Percentiles rank a stretch among this genome's conserved stretches.
These are phyloP conservation scores for Ferdinandea cuprea DNA, from an alignment of 2,888 invertebrate species.

Conservation along the genomic window DNA sequence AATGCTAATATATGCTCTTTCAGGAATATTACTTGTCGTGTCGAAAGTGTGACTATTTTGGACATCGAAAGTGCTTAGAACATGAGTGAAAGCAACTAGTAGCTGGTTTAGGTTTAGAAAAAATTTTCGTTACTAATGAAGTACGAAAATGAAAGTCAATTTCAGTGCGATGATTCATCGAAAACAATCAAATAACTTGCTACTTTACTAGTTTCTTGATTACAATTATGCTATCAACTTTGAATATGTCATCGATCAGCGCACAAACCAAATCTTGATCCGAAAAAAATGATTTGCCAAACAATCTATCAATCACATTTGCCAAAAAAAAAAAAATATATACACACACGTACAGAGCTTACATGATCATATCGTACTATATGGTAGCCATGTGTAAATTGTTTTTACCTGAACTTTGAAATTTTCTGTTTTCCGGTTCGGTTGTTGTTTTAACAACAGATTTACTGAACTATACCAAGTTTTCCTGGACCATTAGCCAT, in stretches of 20 bases:
- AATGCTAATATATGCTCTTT: too few relatives aligned
- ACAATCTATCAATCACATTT: neutral
- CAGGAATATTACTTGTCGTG: too few relatives aligned
- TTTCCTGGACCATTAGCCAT: conserved; percentile 36
- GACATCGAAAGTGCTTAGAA: conserved; percentile 28
- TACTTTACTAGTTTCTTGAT: too few relatives aligned
- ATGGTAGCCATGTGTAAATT: conserved; percentile 34
- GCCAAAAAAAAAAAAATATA: neutral
- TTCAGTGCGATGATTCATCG: too few relatives aligned
- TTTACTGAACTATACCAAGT: conserved; percentile 19
- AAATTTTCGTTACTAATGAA: neutral
- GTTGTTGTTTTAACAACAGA: conserved; percentile 41
- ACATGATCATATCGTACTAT: neutral
- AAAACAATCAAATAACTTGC: neutral
- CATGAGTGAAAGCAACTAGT: neutral
- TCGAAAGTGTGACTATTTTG: neutral
- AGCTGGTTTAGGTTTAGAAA: conserved; percentile 1
- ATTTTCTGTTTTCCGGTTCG: conserved; percentile 53
- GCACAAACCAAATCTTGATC: too few relatives aligned
- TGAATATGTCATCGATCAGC: too few relatives aligned
- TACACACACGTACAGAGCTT: conserved; percentile 2
- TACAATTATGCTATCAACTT: neutral
- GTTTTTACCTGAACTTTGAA: conserved; percentile 40
- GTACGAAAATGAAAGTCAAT: conserved; percentile 20
- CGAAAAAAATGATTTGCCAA: too few relatives aligned